phyloP scores from a whole-genome alignment of 2,888 invertebrate genomes.

The Tachystola acroxantha region DNA sequence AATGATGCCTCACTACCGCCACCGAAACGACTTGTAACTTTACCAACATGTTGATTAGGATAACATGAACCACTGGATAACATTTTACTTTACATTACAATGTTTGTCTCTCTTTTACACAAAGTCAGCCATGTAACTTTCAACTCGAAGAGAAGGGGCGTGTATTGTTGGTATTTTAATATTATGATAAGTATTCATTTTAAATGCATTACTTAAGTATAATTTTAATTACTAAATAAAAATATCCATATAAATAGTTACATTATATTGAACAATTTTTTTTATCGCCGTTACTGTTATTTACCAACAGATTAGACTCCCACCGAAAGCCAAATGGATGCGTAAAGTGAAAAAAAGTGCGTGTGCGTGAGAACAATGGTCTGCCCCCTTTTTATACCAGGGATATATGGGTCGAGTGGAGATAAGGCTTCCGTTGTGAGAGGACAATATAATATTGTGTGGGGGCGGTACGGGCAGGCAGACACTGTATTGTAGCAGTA shows the following conservation, averaged over 20 bases:
- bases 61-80: constrained; percentile 30
- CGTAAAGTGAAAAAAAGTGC: constrained; percentile 49
- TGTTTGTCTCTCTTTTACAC: constrained; percentile 12
- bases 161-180: not conserved
- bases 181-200: too few species aligned
- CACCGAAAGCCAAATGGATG: constrained; percentile 7
- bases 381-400: constrained; percentile 78
- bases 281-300: too few species aligned
- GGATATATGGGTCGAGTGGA: constrained; percentile 55
- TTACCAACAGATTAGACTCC: too few species aligned
- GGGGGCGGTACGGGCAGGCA: constrained; percentile 14
- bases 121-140: not conserved
- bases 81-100: constrained; percentile 20
- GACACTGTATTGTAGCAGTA: not conserved
- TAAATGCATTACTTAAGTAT: too few species aligned
- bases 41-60: constrained; percentile 37
- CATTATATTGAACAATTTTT: too few species aligned
- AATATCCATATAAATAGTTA: too few species aligned
- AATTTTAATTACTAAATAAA: too few species aligned
- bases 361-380: constrained; percentile 80
- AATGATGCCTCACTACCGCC: too few species aligned
- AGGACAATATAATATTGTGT: constrained; percentile 38
- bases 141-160: not conserved
- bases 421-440: constrained; percentile 47
- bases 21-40: constrained; percentile 28